Percentiles rank a stretch among this genome's conserved stretches.
Conservation (phyloP, 1,140 invertebrate genomes). For the Periplaneta americana region DNA sequence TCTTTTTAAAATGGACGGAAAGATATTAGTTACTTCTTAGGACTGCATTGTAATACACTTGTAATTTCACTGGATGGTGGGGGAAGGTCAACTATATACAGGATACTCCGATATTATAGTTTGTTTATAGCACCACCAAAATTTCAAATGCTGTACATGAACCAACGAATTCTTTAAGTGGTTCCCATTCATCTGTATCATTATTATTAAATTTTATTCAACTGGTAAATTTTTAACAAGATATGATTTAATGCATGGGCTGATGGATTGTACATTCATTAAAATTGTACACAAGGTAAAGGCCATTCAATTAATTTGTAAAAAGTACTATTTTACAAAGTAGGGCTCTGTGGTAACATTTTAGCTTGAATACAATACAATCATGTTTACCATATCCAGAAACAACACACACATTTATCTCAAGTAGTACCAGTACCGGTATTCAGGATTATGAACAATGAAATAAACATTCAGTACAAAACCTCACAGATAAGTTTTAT, state of each 20-base stretch:
- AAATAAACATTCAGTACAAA: background rate
- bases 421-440: no score
- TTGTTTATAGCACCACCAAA: no score
- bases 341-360: background rate
- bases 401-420: background rate
- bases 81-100: no score
- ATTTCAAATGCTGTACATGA: no score
- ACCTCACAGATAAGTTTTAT: background rate
- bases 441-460: background rate
- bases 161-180: no score
- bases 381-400: background rate
- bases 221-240: background rate
- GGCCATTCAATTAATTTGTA: background rate
- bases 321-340: background rate
- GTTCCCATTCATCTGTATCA: no score
- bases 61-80: no score
- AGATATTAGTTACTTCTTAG: no score
- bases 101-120: no score
- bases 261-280: background rate
- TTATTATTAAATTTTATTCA: background rate
- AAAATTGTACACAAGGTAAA: background rate
- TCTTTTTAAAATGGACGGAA: no score
- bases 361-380: background rate
- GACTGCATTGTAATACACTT: no score
- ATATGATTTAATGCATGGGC: background rate